Percentiles rank a stretch among this genome's conserved stretches.
Evolutionary conservation across 2,797 vertebrate genomes (phyloP).

Genomic region (Anabas testudineus): DNA sequence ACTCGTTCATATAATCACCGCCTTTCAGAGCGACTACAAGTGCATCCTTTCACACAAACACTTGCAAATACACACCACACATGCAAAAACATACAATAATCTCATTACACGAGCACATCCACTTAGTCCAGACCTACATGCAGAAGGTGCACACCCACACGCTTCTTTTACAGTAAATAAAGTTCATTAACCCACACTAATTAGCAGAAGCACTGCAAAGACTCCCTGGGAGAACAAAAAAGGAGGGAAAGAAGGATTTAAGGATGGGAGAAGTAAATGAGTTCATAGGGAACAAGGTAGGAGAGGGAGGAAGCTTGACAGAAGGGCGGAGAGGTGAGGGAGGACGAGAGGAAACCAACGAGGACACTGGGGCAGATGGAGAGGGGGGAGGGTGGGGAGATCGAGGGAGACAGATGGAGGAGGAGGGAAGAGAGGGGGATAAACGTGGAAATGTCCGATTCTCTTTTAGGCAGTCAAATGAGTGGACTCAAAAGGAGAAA

Average conservation of each 20-base stretch:
- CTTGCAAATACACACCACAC: slow-evolving; percentile 25
- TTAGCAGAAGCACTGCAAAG: slow-evolving; percentile 57
- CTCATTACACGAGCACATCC: slow-evolving; percentile 22
- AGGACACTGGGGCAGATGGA: slow-evolving; percentile 64
- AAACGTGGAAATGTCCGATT: slow-evolving; percentile 42
- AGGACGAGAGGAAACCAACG: slow-evolving; percentile 46
- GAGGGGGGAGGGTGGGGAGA: slow-evolving; percentile 12
- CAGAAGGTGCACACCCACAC: background rate
- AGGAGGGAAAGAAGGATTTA: slow-evolving; percentile 48
- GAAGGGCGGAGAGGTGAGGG: slow-evolving; percentile 60
- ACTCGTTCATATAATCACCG: slow-evolving; percentile 38
- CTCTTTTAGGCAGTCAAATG: slow-evolving; percentile 8
- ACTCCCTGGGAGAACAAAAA: slow-evolving; percentile 48
- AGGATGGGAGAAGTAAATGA: slow-evolving; percentile 42
- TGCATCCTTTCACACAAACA: background rate
- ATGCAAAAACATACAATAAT: slow-evolving; percentile 24
- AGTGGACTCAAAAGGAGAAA: background rate
- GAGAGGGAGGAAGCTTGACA: slow-evolving; percentile 37
- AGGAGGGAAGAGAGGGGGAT: slow-evolving; percentile 38
- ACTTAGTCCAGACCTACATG: background rate
- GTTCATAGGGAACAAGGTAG: slow-evolving; percentile 20
- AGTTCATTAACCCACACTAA: slow-evolving; percentile 67
- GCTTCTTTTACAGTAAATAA: slow-evolving; percentile 53
- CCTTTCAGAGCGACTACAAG: slow-evolving; percentile 18
- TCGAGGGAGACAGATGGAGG: slow-evolving; percentile 62